These are phyloP conservation scores for Mionectes macconnelli DNA, from an alignment of 2,113 vertebrate genomes.

Conservation along the genomic window DNA sequence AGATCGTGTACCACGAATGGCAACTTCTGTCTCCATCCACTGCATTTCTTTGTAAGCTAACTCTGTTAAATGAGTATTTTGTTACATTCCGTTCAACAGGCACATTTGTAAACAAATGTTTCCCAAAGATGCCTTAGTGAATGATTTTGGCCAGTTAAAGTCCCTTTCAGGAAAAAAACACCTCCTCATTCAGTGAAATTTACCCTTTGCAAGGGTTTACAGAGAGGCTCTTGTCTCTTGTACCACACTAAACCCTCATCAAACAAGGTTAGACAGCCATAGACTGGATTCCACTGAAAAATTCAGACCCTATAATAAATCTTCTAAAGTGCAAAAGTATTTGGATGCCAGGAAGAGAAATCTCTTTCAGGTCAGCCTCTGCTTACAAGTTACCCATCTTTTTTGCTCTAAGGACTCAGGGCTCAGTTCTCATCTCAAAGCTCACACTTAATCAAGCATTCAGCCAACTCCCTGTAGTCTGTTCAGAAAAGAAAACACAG, in stretches of 20 bases:
- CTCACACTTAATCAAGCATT: neutral
- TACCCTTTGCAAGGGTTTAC: neutral
- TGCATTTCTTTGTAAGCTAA: neutral
- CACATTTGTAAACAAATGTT: neutral
- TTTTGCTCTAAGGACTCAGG: neutral
- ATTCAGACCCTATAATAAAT: neutral
- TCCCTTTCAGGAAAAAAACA: neutral
- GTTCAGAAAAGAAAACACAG: neutral
- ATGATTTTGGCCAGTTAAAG: neutral
- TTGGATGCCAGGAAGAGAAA: neutral
- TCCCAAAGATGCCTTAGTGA: neutral
- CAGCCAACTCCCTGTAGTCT: neutral
- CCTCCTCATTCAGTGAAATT: neutral
- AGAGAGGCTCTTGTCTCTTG: neutral
- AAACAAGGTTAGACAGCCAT: neutral
- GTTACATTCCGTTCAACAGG: neutral
- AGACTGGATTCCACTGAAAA: neutral
- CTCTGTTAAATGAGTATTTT: neutral
- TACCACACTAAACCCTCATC: neutral
- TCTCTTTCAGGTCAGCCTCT: neutral
- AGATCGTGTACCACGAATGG: accelerated
- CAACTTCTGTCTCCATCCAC: neutral
- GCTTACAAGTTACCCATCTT: neutral
- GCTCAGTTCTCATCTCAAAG: neutral
- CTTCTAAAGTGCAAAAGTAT: neutral